Base-by-base conservation (phyloP, 2,797 vertebrate genomes). In the Lacerta agilis region DNA sequence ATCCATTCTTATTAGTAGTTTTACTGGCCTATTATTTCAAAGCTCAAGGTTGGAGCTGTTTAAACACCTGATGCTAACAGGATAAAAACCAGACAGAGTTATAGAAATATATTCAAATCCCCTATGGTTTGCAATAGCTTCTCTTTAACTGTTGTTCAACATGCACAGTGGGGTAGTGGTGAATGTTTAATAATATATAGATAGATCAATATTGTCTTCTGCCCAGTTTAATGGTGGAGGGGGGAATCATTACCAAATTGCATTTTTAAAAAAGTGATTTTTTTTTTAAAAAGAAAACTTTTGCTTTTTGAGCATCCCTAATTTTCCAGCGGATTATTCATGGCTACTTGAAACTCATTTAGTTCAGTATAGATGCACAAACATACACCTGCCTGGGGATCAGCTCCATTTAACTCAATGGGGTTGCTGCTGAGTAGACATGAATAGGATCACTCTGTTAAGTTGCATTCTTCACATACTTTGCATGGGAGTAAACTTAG, bases 31-130 rank as follows among this genome's bases (percentile, higher is more conserved):
- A 64, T 88, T 1, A 36, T 1, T 88, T 90, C 41, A 66, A 75
- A 76, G 8, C 6, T 55, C 36, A 29, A 73, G 11, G 29, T 64
- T 71, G 10, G 8, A 9, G 6, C 2, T 29, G 61, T 3, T 25
- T 85, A 79, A 79, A 41, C 2, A 83, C 89, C 89, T 87, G 33
- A 90, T 1, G 77, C 66, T 77, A 13, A 61, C 33, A 72, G 18
- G 75, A 45, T 49, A 66, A 88, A 85, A 71, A 3, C 4, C 69
- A 49, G 1, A 11, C 61, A 43, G 61, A 86, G 71, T 78, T 38
- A 41, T 80, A 85, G 72, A 87, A 43, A 67, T 4, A 83, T 29
- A 79, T n/a, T 83, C 13, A 29, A 76, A 27, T 75, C 2, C 5
- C 45, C 43, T 27, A 69, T 85, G 89, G 83, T 3, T 0, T 13